Conservation (phyloP, 2,888 invertebrate genomes). For the Phasia obesa region DNA sequence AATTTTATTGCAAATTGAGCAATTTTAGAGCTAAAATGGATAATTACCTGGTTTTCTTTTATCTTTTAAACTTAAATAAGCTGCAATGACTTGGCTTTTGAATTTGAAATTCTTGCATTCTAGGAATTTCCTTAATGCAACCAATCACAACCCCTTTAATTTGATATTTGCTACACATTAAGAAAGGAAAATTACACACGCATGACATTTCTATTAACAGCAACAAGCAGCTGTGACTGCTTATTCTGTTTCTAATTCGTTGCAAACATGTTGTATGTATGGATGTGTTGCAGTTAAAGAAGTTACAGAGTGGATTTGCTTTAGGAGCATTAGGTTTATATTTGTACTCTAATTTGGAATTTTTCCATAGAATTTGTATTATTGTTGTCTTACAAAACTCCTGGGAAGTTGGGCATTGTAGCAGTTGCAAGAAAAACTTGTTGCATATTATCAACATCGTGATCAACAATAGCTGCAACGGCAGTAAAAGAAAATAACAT, state of each 20-base stretch:
- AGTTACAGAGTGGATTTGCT: constrained; percentile 4
- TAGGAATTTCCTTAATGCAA: constrained; percentile 11
- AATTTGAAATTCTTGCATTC: constrained; percentile 1
- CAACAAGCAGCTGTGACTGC: constrained; percentile 4
- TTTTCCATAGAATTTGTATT: constrained; percentile 51
- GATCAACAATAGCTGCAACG: constrained; percentile 32
- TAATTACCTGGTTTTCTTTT: background rate
- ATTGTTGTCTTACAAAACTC: constrained; percentile 22
- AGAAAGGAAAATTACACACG: constrained; percentile 51
- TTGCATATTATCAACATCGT: constrained; percentile 53
- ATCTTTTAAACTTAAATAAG: constrained; percentile 7
- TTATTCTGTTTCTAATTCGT: constrained; percentile 26
- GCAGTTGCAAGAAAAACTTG: constrained; percentile 53
- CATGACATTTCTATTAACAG: constrained; percentile 10
- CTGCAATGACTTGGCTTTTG: constrained; percentile 31
- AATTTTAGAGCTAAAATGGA: constrained; percentile 19
- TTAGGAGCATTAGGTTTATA: constrained; percentile 1
- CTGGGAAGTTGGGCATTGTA: constrained; percentile 23
- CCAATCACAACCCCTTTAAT: constrained; percentile 19
- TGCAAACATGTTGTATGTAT: constrained; percentile 30
- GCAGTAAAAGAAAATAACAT: constrained; percentile 30
- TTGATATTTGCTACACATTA: constrained; percentile 49
- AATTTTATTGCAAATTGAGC: constrained; percentile 47
- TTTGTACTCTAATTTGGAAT: constrained; percentile 42
- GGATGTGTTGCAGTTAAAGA: no score